These are phyloP conservation scores for Ips nitidus DNA, from an alignment of 1,140 invertebrate species.

Conservation along the genomic window DNA sequence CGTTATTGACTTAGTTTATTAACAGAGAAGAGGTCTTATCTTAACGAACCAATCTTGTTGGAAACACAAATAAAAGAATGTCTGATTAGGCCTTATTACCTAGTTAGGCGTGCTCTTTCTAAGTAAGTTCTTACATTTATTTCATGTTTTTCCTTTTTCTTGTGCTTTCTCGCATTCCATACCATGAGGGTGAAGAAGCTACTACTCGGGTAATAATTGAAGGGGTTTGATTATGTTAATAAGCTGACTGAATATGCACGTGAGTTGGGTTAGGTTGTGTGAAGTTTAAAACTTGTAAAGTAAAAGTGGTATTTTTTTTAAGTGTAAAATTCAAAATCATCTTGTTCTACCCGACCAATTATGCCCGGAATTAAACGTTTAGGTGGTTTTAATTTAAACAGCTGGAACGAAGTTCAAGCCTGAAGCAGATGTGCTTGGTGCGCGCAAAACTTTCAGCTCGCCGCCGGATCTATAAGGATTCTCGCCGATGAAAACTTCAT, in stretches of 20 bases:
- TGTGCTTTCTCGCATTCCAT: no score
- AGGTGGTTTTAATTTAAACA: conserved; percentile 7
- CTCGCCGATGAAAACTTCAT: conserved; percentile 39
- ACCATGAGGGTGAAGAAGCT: no score
- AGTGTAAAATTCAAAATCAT: no score
- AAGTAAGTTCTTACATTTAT: neutral
- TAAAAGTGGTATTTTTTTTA: no score
- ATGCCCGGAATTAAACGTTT: neutral
- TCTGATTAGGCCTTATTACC: conserved; percentile 15
- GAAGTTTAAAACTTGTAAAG: no score
- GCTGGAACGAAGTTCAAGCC: neutral
- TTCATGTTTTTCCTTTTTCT: neutral
- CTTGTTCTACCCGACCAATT: neutral
- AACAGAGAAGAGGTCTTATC: conserved; percentile 13
- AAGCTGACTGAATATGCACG: no score
- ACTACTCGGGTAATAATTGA: no score
- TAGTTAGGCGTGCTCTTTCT: conserved; percentile 9
- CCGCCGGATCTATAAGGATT: conserved; percentile 24
- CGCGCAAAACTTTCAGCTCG: conserved; percentile 21
- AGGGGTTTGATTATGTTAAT: no score
- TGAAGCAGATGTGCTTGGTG: conserved; percentile 13
- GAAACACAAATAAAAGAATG: conserved; percentile 18
- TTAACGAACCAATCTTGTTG: conserved; percentile 17
- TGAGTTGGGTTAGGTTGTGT: no score
- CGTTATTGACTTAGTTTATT: conserved; percentile 14